Conservation (phyloP, 1,140 invertebrate genomes). For the Caligus rogercresseyi region DNA sequence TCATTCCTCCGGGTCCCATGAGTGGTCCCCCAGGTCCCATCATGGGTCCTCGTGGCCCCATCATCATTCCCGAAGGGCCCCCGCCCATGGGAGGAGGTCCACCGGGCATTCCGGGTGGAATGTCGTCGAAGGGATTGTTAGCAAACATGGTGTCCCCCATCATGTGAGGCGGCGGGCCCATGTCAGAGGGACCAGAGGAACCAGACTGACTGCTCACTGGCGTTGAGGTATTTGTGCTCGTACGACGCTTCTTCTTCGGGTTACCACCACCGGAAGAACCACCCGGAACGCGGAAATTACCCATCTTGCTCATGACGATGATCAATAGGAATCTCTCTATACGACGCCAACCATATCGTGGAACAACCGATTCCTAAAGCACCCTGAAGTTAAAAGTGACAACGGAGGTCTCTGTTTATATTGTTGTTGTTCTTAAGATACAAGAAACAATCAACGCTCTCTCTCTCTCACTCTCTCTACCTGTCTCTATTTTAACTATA, state of each 20-base stretch:
- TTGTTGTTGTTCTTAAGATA: too few relatives aligned
- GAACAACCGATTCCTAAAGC: too few relatives aligned
- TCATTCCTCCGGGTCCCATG: slow-evolving; percentile 33
- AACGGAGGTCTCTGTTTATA: too few relatives aligned
- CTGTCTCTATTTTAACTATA: too few relatives aligned
- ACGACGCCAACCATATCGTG: too few relatives aligned
- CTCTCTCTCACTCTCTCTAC: too few relatives aligned
- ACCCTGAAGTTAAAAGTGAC: too few relatives aligned
- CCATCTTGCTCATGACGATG: slow-evolving; percentile 4
- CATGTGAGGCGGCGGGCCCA: slow-evolving; percentile 47
- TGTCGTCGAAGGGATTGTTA: slow-evolving; percentile 88
- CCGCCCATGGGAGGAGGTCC: slow-evolving; percentile 12
- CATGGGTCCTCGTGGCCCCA: slow-evolving; percentile 18
- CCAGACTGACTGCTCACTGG: slow-evolving; percentile 34
- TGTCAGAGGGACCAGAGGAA: slow-evolving; percentile 44
- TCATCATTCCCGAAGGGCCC: slow-evolving; percentile 5
- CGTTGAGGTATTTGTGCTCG: slow-evolving; percentile 30
- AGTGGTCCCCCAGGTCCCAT: slow-evolving; percentile 25
- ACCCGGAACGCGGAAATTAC: slow-evolving; percentile 17
- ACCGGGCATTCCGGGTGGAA: slow-evolving; percentile 32
- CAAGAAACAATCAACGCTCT: too few relatives aligned
- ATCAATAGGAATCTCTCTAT: too few relatives aligned
- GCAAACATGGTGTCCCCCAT: slow-evolving; percentile 78
- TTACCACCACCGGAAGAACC: slow-evolving; percentile 29
- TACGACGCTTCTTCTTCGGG: slow-evolving; percentile 42